Base-by-base conservation (phyloP, 2,888 invertebrate species). In the Tinea semifulvella region DNA sequence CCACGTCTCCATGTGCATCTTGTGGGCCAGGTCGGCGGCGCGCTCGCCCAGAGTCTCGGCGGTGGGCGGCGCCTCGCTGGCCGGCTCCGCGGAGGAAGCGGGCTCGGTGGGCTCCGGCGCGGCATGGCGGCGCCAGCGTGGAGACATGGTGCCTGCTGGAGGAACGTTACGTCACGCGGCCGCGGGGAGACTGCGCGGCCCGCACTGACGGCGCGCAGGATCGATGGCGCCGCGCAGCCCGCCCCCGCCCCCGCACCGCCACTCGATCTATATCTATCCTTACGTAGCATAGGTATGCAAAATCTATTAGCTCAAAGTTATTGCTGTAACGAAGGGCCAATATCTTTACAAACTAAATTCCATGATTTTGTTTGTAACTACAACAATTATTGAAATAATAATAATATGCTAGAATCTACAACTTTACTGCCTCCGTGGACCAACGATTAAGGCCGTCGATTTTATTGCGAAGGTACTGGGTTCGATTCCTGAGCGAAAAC, bases 1-100 rank as follows among this genome's bases (percentile, higher is more conserved):
- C 92, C 93, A 94, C 57, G 89, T 85, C 52, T 93, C 91, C 65
- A 94, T 86, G 51, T 92, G 91, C 64, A 90, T 86, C 58, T 87
- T 88, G 49, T 86, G 84, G 20, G 89, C 88, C 26, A 90, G 57
- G 20, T 84, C 85, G 18, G 85, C 84, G 16, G 86, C 81, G 48
- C 85, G 71, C 51, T 86, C 84, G 51, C 70, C 74, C 46, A 85
- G 68, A 38, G 80, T 73, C 51, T 85, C 84, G 48, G 82, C 71
- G 28, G 65, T 72, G 27, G 73, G 60, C 38, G 55, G 18, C 18
- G 7, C 36, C 8, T 17, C 18, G 18, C 17, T 10, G 4, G 11
- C 18, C 8, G 36, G 3, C 31, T 31, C 31, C 6, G 31, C 8
- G 28, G 28, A 10, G 18, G 18, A 2, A n/a, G 18, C 35, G 35